Evolutionary conservation across 2,888 invertebrate species (phyloP).

Genomic region (Leptarthrus brevirostris): DNA sequence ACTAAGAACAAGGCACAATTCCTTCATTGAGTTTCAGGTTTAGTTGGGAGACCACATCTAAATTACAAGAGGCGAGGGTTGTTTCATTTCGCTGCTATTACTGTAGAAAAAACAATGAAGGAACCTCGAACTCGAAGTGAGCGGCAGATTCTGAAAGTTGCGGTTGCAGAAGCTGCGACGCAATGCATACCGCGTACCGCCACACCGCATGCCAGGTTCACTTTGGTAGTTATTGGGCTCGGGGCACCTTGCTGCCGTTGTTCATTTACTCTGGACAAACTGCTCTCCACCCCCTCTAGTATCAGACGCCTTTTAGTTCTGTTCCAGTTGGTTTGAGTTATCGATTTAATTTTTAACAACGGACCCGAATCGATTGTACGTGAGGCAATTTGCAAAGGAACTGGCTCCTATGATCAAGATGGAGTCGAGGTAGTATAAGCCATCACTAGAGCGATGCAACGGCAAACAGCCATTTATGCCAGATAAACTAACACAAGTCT

Average conservation of each 20-base stretch:
- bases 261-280: slow-evolving; percentile 27
- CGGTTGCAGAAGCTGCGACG: slow-evolving; percentile 46
- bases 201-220: slow-evolving; percentile 50
- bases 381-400: slow-evolving; percentile 53
- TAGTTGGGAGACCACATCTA: not conserved
- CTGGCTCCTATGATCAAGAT: slow-evolving; percentile 3
- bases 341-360: slow-evolving; percentile 54
- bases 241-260: slow-evolving; percentile 43
- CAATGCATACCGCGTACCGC: not conserved
- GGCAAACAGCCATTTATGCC: slow-evolving; percentile 14
- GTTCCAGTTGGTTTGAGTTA: slow-evolving; percentile 51
- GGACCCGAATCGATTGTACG: slow-evolving; percentile 53
- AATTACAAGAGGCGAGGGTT: slow-evolving; percentile 49
- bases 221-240: slow-evolving; percentile 52
- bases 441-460: not conserved
- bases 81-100: slow-evolving; percentile 41
- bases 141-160: slow-evolving; percentile 49
- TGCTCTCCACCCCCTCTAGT: slow-evolving; percentile 17
- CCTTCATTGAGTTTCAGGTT: not conserved
- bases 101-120: slow-evolving; percentile 34
- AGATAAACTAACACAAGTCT: slow-evolving; percentile 20
- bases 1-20: not conserved
- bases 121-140: slow-evolving; percentile 42
- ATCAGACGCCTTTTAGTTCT: slow-evolving; percentile 5
- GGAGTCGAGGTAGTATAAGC: slow-evolving; percentile 2